Evolutionary conservation across 2,113 vertebrate genomes (phyloP), one percentile per base, ranked within the genome.

Genomic region (Podarcis cretensis): DNA sequence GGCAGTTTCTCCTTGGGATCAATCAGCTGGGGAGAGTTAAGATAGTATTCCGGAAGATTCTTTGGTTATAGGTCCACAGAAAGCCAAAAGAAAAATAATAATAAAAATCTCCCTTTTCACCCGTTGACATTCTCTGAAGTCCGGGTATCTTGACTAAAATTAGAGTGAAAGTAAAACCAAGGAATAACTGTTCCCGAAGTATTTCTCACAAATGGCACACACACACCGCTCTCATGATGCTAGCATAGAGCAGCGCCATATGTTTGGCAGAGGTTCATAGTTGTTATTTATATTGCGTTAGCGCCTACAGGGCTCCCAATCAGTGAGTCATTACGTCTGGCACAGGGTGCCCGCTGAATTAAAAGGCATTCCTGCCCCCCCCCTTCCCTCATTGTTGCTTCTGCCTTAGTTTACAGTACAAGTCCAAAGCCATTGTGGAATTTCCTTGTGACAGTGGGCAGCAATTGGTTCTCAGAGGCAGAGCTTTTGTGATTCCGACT

Each of bases 1-100:
- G 90, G 84, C 91, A 93, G 93, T 85, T 90, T 92, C 73, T 92
- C 84, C 88, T 93, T 85, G 91, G 85, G 32, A 85, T 89, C 94
- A 89, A 25, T 90, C 84, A 68, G 74, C 69, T 57, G 84, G 59
- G 16, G 74, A 82, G 86, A 89, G 23, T 2, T 0, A 81, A 89
- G 83, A 91, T 6, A 81, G 84, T 86, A 27, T 65, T 87, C 63
- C 2, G 84, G 87, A 84, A 87, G 73, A 81, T 87, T 85, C 88
- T 87, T 68, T 87, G 85, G 90, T 82, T 89, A 30, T 65, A 16
- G 69, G 75, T 86, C 12, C 48, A 92, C 43, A 35, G 27, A 84
- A 84, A 86, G 0, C 14, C 59, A n/a, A 32, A 5, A 20, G 37
- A 21, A 9, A 12, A 2, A 2, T 40, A 59, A 90, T 9, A 57